A percentile compares a stretch with the other conserved stretches of the same genome.
Evolutionary conservation across 1,140 invertebrate genomes (phyloP).

Genomic region (Heterodera schachtii): DNA sequence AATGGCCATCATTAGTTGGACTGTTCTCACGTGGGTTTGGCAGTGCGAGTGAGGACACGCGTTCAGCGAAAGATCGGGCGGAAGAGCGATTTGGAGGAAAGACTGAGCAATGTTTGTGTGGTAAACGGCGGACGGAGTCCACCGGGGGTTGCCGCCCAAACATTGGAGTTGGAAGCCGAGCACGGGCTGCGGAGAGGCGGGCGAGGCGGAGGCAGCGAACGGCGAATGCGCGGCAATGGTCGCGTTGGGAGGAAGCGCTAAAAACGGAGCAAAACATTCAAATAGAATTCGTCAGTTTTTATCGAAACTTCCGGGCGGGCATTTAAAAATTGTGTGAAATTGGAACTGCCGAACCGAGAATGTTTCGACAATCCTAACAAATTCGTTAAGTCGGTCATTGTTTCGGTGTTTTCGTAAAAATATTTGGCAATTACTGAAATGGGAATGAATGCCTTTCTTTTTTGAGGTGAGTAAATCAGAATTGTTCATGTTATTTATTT

Average conservation of each 20-base stretch:
- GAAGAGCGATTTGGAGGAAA: constrained; percentile 51
- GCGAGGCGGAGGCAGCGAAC: constrained; percentile 18
- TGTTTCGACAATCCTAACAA: too few species aligned
- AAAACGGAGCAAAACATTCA: constrained; percentile 21
- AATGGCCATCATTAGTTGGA: not conserved
- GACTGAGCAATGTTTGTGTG: constrained; percentile 47
- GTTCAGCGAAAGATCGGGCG: constrained; percentile 37
- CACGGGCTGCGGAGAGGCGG: constrained; percentile 8
- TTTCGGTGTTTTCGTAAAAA: too few species aligned
- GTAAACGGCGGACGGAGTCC: constrained; percentile 50
- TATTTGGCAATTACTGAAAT: too few species aligned
- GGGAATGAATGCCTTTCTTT: too few species aligned
- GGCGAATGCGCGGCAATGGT: constrained; percentile 38
- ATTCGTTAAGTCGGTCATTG: too few species aligned
- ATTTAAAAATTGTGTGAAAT: too few species aligned
- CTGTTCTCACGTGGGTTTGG: constrained; percentile 30
- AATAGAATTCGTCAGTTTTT: too few species aligned
- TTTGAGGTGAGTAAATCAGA: too few species aligned
- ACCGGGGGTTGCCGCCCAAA: constrained; percentile 21
- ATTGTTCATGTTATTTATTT: too few species aligned
- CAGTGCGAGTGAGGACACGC: constrained; percentile 43
- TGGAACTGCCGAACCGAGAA: too few species aligned
- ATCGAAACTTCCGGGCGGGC: too few species aligned
- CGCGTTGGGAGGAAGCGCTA: constrained; percentile 50
- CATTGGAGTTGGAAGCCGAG: constrained; percentile 37